Evolutionary conservation across 2,888 invertebrate species (phyloP).

Genomic region (Pseudanteris insignis): DNA sequence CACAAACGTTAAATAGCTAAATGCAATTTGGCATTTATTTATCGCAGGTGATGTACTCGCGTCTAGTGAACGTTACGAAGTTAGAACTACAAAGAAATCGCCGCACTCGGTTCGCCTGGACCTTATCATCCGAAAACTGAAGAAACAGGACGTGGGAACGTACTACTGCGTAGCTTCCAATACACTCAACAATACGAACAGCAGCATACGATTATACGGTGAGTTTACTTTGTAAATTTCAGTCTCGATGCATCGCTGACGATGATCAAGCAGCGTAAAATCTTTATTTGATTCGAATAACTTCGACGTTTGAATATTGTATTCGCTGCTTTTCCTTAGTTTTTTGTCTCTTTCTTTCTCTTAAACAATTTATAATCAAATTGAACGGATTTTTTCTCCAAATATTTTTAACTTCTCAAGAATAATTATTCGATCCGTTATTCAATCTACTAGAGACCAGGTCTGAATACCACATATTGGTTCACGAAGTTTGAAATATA

Average conservation of each 20-base stretch:
- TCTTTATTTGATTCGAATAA: constrained; percentile 5
- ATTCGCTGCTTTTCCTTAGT: no score
- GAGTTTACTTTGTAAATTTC: constrained; percentile 60
- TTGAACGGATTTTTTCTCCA: no score
- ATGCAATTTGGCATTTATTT: constrained; percentile 21
- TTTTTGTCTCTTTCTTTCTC: no score
- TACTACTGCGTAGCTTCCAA: constrained; percentile 81
- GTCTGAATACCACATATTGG: no score
- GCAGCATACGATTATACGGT: constrained; percentile 88
- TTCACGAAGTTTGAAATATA: no score
- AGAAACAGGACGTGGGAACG: constrained; percentile 79
- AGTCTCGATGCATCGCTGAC: constrained; percentile 10
- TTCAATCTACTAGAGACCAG: no score
- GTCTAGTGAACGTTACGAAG: constrained; percentile 81
- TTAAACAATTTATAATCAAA: no score
- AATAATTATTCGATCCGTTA: no score
- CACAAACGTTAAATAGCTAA: not conserved
- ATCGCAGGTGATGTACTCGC: constrained; percentile 82
- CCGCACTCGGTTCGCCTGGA: constrained; percentile 83
- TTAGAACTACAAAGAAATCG: constrained; percentile 73
- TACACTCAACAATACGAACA: constrained; percentile 83
- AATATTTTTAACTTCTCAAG: no score
- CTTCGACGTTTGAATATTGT: not conserved
- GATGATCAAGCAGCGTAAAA: constrained; percentile 8
- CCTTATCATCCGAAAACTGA: constrained; percentile 79